phyloP scores from a whole-genome alignment of 2,113 vertebrate genomes.

The Brachypteracias leptosomus region DNA sequence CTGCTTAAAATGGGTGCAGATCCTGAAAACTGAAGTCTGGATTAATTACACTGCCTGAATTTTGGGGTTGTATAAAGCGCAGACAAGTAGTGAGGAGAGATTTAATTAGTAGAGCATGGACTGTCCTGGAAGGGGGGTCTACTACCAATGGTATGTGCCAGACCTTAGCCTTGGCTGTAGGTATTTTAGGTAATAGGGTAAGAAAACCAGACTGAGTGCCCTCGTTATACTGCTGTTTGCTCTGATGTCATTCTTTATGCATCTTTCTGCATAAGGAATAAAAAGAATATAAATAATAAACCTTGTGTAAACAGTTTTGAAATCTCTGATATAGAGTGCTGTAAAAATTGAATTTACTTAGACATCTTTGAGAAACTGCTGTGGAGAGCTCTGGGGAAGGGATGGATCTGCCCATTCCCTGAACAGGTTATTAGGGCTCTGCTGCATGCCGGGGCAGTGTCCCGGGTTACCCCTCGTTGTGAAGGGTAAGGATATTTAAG shows the following conservation, averaged over 20 bases:
- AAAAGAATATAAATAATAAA: background rate
- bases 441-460: background rate
- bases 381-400: background rate
- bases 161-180: background rate
- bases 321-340: background rate
- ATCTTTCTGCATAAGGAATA: background rate
- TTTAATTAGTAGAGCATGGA: background rate
- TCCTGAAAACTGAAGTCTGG: background rate
- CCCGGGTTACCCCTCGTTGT: background rate
- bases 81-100: background rate
- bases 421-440: background rate
- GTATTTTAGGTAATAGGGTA: background rate
- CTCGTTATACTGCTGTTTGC: background rate
- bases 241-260: background rate
- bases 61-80: background rate
- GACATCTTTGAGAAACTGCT: background rate
- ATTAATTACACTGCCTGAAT: background rate
- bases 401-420: background rate
- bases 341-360: background rate
- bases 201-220: background rate
- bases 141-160: accelerated
- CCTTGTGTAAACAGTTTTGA: background rate
- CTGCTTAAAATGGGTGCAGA: background rate
- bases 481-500: background rate
- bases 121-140: background rate